These are phyloP conservation scores for Gymnorhina tibicen DNA, from an alignment of 2,113 vertebrate genomes.

Conservation along the genomic window DNA sequence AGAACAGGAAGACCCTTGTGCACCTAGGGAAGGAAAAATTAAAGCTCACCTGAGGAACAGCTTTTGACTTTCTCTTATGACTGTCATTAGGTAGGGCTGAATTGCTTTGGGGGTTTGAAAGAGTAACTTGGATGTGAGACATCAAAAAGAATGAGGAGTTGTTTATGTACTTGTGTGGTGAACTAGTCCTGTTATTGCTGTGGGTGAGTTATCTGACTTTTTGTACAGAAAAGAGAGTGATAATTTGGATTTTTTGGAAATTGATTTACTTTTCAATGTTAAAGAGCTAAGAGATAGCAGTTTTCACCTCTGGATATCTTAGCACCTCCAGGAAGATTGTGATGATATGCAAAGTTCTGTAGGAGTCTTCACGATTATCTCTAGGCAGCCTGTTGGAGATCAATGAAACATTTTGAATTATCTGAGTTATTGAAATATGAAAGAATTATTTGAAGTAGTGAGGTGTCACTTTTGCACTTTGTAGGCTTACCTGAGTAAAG, in stretches of 20 bases:
- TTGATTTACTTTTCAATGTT: not conserved
- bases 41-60: not conserved
- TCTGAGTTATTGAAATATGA: not conserved
- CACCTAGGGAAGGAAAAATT: not conserved
- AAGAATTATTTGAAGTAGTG: not conserved
- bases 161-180: not conserved
- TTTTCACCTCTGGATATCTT: not conserved
- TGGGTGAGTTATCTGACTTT: not conserved
- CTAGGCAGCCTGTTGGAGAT: not conserved
- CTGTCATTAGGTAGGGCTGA: not conserved
- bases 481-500: not conserved
- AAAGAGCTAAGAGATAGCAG: not conserved
- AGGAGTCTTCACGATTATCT: not conserved
- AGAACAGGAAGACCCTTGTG: not conserved
- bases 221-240: not conserved
- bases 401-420: not conserved
- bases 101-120: not conserved
- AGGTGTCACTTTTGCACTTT: not conserved
- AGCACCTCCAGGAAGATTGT: not conserved
- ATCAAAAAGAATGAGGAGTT: not conserved
- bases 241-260: not conserved
- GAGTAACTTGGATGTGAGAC: not conserved
- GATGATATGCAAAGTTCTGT: not conserved
- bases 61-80: not conserved
- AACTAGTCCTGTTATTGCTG: not conserved